Base-by-base conservation (phyloP, 2,888 invertebrate genomes). In the Pediacus dermestoides region DNA sequence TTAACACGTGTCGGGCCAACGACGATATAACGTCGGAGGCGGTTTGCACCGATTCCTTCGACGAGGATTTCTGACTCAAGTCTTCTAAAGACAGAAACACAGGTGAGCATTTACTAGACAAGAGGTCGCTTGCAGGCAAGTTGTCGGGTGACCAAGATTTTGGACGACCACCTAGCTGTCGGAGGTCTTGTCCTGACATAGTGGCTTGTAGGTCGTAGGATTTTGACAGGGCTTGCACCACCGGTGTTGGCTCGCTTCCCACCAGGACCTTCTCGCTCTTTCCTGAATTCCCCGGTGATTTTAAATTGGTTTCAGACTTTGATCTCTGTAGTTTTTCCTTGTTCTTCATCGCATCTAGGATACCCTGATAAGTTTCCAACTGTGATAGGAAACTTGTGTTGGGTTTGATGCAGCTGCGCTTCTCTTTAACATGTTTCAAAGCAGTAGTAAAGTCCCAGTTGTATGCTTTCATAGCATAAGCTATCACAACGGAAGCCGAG, bases 391-490 rank as follows among this genome's bases (percentile, higher is more conserved):
- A 99, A 61, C 90, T 94, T 34, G 82, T 84, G 71, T 99, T 99
- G 6, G 99, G 99, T 66, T 94, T 93, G 52, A 97, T 91, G 70
- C 95, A 95, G 63, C 77, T 88, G 14, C 99, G 78, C 63, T 89
- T 88, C 43, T 85, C 79, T 69, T 91, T 93, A 0, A 97, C 96
- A 70, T 90, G 88, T 45, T 85, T 81, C 58, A 90, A 74, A 1
- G 97, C 93, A 58, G 87, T 82, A 44, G 87, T 81, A 60, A 95
- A 86, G 60, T 89, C 85, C 93, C 92, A 93, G 64, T 89, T 88
- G 70, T 88, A 88, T 11, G 93, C 92, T 71, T 97, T 97, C 97
- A 99, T 99, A 13, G 93, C 90, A 72, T 93, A 96, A 0, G 96
- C 96, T 60, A 96, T 93, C 14, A 96, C 97, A 14, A 96, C 96